A percentile compares a stretch with the other conserved stretches of the same genome.
These are phyloP conservation scores for Apistogramma diplotaenia DNA, from an alignment of 2,113 vertebrate species.

Conservation along the genomic window DNA sequence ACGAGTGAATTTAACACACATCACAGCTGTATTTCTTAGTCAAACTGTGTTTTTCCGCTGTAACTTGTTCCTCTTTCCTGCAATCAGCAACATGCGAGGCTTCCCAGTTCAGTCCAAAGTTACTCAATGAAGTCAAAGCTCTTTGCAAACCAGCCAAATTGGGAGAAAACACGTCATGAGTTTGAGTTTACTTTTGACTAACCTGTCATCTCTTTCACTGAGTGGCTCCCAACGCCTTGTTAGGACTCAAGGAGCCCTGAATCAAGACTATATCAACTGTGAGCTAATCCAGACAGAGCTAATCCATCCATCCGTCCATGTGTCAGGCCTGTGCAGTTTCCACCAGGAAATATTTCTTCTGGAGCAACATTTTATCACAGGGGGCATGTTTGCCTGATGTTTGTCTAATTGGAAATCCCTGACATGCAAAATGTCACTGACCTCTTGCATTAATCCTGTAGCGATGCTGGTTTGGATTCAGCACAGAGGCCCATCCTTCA, in stretches of 20 bases:
- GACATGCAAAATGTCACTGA: constrained; percentile 7
- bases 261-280: no score
- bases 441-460: background rate
- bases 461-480: background rate
- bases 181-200: background rate
- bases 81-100: background rate
- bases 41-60: background rate
- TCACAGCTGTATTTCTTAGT: background rate
- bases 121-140: background rate
- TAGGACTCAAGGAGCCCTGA: no score
- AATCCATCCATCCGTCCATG: no score
- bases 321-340: background rate
- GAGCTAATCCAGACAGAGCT: no score
- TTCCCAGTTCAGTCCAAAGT: background rate
- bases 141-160: background rate
- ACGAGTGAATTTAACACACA: background rate
- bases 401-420: constrained; percentile 11
- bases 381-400: background rate
- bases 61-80: background rate
- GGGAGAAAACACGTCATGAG: background rate
- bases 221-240: no score
- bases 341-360: background rate
- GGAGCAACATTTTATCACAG: background rate
- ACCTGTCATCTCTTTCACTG: background rate
- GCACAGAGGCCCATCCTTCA: background rate